Base-by-base conservation (phyloP, 2,888 invertebrate genomes). In the Eristalis pertinax region DNA sequence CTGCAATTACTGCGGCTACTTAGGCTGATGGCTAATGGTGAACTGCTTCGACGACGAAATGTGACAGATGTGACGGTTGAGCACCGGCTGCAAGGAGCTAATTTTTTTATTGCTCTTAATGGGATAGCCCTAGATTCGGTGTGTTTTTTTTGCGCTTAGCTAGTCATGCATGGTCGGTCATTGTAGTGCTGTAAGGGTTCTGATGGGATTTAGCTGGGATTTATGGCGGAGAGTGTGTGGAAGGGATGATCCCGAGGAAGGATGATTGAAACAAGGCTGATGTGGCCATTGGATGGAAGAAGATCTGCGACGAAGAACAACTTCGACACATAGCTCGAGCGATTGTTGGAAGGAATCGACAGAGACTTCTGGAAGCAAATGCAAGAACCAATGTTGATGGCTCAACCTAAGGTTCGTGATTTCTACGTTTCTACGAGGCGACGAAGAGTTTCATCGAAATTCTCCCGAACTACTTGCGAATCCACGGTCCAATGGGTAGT, bases 1-100 rank as follows among this genome's bases (percentile, higher is more conserved):
- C 83, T 79, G 63, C 78, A 87, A 87, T 87, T 69, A 87, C 84
- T 87, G 87, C 76, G 87, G 87, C 87, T 87, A 84, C 84, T 87
- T 84, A 73, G 38, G 24, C 79, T 76, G 75, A 60, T 60, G 58
- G 24, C 13, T 22, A 29, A 26, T 60, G 60, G 60, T 60, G 60
- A 60, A 60, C 50, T 50, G 50, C 50, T 50, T 50, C 41, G 26
- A 26, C 32, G 62, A 38, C 43, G 19, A 87, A 83, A 79, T 83
- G 86, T 75, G 86, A 87, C 86, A 87, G 86, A 87, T 87, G 86
- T 83, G 86, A 24, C 63, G 56, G 78, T 50, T 24, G 74, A 65
- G 62, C 58, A 69, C 65, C 78, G 73, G 77, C 35, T 72, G 80
- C 32, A 38, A 67, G 65, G 60, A 43, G 50, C 73, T 74, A 75